phyloP scores from a whole-genome alignment of 2,888 invertebrate species.

The Acanthosoma haemorrhoidale region DNA sequence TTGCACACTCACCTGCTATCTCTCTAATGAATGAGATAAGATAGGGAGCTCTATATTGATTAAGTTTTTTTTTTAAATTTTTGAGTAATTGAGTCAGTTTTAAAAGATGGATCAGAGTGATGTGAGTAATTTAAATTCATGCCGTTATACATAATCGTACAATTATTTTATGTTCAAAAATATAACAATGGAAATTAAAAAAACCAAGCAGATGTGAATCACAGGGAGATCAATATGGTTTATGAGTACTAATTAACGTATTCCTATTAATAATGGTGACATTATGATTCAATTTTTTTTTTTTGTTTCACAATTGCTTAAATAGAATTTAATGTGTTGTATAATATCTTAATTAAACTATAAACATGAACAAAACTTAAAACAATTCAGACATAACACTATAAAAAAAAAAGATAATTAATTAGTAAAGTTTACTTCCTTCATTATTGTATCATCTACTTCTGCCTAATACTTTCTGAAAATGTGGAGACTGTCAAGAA shows the following conservation, averaged over 20 bases:
- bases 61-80: background rate
- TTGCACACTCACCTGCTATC: background rate
- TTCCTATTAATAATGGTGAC: background rate
- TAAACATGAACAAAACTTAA: too few relatives aligned
- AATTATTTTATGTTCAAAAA: background rate
- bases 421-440: too few relatives aligned
- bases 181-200: background rate
- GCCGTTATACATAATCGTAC: background rate
- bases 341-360: too few relatives aligned
- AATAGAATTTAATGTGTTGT: too few relatives aligned
- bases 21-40: conserved; percentile 1
- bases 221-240: background rate
- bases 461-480: too few relatives aligned
- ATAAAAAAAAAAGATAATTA: too few relatives aligned
- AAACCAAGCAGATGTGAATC: too few relatives aligned
- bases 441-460: too few relatives aligned
- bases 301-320: too few relatives aligned
- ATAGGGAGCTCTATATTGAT: background rate
- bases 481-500: too few relatives aligned
- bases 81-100: background rate
- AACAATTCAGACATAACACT: too few relatives aligned
- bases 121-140: background rate
- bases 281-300: background rate
- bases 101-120: background rate
- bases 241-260: background rate